A percentile compares a stretch with the other conserved stretches of the same genome.
Conservation (phyloP, 2,113 vertebrate genomes). For the Jaculus jaculus region DNA sequence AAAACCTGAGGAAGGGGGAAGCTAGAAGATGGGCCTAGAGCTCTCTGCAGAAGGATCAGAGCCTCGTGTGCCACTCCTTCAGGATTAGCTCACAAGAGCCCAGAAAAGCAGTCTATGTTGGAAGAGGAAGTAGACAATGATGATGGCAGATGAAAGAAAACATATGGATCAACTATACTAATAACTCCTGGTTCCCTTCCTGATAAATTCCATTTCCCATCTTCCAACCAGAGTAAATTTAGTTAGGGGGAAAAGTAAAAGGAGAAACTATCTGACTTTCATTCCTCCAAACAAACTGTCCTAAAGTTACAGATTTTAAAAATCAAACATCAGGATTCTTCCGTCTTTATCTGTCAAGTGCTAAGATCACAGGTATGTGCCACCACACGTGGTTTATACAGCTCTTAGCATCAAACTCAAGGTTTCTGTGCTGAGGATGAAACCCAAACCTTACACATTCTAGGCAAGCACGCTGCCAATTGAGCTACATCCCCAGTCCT, state of each 20-base stretch:
- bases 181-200: background rate
- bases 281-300: constrained; percentile 27
- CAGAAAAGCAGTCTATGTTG: background rate
- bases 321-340: background rate
- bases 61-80: background rate
- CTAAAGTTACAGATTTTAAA: constrained; percentile 28
- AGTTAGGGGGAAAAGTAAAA: background rate
- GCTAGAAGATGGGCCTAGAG: background rate
- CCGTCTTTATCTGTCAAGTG: too few species aligned
- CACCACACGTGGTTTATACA: too few species aligned
- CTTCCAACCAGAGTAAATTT: background rate
- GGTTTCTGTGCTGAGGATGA: too few species aligned
- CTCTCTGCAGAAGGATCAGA: background rate
- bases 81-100: background rate
- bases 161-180: too few species aligned
- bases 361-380: too few species aligned
- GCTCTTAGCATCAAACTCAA: too few species aligned
- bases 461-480: too few species aligned
- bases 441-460: too few species aligned
- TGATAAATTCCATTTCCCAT: background rate
- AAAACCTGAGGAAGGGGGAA: background rate
- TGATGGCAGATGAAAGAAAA: background rate
- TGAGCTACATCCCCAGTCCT: too few species aligned
- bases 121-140: background rate
- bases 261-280: background rate